Evolutionary conservation across 2,797 vertebrate species (phyloP).

Genomic region (Distichodus sexfasciatus): DNA sequence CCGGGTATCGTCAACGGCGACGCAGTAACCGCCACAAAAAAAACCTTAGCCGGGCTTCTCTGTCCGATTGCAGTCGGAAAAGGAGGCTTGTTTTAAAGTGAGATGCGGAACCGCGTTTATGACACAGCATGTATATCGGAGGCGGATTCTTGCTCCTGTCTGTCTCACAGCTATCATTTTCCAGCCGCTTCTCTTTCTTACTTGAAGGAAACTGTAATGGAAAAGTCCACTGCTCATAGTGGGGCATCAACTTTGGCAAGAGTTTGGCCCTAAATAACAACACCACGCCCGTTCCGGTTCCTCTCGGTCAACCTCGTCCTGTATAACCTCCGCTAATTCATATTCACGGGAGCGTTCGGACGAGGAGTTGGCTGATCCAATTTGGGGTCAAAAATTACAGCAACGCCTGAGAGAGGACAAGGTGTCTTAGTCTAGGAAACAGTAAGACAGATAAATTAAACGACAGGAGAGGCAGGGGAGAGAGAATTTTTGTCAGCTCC

Average conservation of each 20-base stretch:
- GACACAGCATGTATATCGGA: no score
- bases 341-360: conserved; percentile 50
- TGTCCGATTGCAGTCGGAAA: conserved; percentile 41
- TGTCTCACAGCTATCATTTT: conserved; percentile 44
- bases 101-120: no score
- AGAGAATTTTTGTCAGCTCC: no score
- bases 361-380: not conserved
- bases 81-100: conserved; percentile 57
- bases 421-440: not conserved
- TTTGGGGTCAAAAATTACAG: no score
- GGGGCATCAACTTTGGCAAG: conserved; percentile 47
- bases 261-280: conserved; percentile 55
- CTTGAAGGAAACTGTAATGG: conserved; percentile 46
- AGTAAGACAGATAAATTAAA: no score
- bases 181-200: conserved; percentile 47
- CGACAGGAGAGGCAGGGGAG: no score
- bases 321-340: conserved; percentile 54
- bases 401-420: not conserved
- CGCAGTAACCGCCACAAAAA: conserved; percentile 17
- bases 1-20: conserved; percentile 12
- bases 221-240: conserved; percentile 56
- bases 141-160: conserved; percentile 55
- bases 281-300: conserved; percentile 30
- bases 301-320: conserved; percentile 51
- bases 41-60: conserved; percentile 28